Evolutionary conservation across 1,140 invertebrate species (phyloP).

Genomic region (Diachasma alloeum): DNA sequence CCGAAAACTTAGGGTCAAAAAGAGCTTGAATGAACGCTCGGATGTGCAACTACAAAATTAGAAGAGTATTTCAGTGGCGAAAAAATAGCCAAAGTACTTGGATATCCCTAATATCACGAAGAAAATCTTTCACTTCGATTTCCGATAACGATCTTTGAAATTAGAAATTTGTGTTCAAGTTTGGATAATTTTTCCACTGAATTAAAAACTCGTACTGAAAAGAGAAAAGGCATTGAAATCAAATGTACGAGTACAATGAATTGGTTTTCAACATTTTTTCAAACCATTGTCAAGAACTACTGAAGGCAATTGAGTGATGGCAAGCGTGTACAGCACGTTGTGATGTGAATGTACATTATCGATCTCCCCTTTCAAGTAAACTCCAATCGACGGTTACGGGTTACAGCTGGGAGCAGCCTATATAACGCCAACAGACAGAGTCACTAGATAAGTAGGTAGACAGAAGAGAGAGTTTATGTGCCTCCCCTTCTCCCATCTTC

Average conservation of each 20-base stretch:
- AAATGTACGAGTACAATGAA: background rate
- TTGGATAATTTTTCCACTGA: background rate
- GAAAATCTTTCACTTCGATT: too few relatives aligned
- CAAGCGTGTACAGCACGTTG: background rate
- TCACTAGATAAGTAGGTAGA: background rate
- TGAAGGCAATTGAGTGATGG: background rate
- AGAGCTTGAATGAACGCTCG: too few relatives aligned
- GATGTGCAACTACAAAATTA: too few relatives aligned
- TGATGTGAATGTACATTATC: background rate
- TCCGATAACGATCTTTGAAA: too few relatives aligned
- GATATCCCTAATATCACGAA: too few relatives aligned
- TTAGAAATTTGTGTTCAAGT: too few relatives aligned
- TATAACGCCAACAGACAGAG: background rate
- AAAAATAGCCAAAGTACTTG: too few relatives aligned
- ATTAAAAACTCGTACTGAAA: background rate
- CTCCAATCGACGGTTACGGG: conserved; percentile 5
- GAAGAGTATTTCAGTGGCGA: too few relatives aligned
- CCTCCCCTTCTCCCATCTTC: background rate
- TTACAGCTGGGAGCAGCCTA: background rate
- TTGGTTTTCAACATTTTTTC: background rate
- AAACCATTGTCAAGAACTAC: background rate
- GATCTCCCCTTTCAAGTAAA: background rate
- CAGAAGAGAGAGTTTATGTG: background rate
- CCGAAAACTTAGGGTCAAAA: too few relatives aligned
- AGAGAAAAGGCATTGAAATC: background rate